Percentiles rank a stretch among this genome's conserved stretches.
phyloP scores from a whole-genome alignment of 2,888 invertebrate species.

The Carabus problematicus region DNA sequence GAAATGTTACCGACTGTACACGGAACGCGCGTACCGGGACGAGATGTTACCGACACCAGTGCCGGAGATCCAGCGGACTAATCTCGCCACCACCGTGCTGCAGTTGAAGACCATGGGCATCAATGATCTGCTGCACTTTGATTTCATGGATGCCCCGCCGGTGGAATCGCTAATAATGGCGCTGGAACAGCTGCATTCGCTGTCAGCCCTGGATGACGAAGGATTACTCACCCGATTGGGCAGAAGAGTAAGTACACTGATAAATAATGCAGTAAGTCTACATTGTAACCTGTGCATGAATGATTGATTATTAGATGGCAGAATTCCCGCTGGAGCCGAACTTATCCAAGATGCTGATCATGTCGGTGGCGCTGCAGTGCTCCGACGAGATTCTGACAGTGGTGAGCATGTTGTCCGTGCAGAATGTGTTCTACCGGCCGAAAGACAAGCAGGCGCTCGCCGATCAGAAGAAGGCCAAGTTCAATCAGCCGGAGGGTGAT shows the following conservation, averaged over 20 bases:
- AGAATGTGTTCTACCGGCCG: slow-evolving; percentile 96
- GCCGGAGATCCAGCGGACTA: slow-evolving; percentile 98
- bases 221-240: slow-evolving; percentile 79
- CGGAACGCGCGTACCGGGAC: slow-evolving; percentile 96
- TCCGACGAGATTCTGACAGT: slow-evolving; percentile 98
- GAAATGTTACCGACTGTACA: slow-evolving; percentile 95
- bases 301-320: slow-evolving; percentile 87
- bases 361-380: slow-evolving; percentile 97
- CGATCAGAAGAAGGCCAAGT: slow-evolving; percentile 99
- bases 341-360: slow-evolving; percentile 97
- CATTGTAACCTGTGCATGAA: too few relatives aligned
- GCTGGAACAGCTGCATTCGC: slow-evolving; percentile 93
- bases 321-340: slow-evolving; percentile 99
- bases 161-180: slow-evolving; percentile 98
- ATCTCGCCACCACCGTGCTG: slow-evolving; percentile 93
- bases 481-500: slow-evolving; percentile 98
- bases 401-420: slow-evolving; percentile 98
- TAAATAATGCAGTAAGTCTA: too few relatives aligned
- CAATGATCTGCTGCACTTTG: slow-evolving; percentile 96
- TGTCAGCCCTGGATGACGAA: slow-evolving; percentile 96
- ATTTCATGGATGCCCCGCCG: slow-evolving; percentile 99
- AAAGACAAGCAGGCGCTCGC: slow-evolving; percentile 96
- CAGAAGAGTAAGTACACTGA: neutral
- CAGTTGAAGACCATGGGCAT: slow-evolving; percentile 99
- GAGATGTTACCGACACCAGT: slow-evolving; percentile 99